These are phyloP conservation scores for Xyliphius kryptos DNA, from an alignment of 2,113 vertebrate genomes.

Conservation along the genomic window DNA sequence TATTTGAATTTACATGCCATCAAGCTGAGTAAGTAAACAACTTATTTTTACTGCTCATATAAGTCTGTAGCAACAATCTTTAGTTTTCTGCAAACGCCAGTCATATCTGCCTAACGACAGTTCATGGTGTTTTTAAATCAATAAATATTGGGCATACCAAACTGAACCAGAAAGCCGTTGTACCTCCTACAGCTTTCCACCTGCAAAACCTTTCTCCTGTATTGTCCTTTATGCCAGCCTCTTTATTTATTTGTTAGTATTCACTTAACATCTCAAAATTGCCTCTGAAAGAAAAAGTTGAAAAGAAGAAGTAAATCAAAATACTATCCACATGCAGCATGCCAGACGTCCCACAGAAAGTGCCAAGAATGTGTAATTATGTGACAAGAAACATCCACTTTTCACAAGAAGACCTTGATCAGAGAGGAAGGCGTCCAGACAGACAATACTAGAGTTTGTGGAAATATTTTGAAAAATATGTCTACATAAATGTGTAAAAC, in stretches of 20 bases:
- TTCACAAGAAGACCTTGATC: constrained; percentile 32
- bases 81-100: neutral
- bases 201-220: neutral
- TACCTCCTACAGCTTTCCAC: neutral
- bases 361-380: constrained; percentile 8
- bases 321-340: neutral
- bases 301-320: constrained; percentile 7
- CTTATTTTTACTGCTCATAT: too few species aligned
- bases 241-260: neutral
- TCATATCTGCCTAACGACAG: neutral
- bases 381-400: neutral
- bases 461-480: too few species aligned
- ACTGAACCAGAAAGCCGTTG: neutral
- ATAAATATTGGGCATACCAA: neutral
- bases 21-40: too few species aligned
- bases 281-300: neutral
- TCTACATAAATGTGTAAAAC: too few species aligned
- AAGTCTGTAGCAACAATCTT: neutral
- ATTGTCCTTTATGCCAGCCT: neutral
- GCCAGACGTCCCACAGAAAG: neutral
- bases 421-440: constrained; percentile 11
- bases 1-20: too few species aligned
- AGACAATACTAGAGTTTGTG: too few species aligned
- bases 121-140: neutral
- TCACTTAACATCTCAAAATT: neutral